A percentile compares a stretch with the other conserved stretches of the same genome.
Conservation (phyloP, 2,888 invertebrate genomes). For the Fragum whitleyi region DNA sequence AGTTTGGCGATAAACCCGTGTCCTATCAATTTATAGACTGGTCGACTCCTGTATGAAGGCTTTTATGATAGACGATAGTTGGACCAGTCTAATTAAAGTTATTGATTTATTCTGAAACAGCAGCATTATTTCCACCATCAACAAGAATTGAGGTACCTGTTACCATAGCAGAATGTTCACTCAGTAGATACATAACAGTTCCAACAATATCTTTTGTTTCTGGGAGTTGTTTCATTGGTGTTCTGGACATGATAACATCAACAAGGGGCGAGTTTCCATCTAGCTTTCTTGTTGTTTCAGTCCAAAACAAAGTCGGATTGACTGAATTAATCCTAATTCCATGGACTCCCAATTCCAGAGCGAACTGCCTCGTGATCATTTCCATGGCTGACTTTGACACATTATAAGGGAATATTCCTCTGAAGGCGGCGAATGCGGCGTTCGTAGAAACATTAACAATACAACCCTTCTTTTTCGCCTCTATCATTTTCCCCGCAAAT, state of each 20-base stretch:
- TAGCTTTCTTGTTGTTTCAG: slow-evolving; percentile 82
- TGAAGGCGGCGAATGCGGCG: slow-evolving; percentile 89
- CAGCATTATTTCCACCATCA: slow-evolving; percentile 9
- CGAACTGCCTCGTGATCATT: slow-evolving; percentile 87
- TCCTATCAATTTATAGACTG: too few species aligned
- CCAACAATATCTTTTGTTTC: slow-evolving; percentile 8
- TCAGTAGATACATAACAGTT: slow-evolving; percentile 19
- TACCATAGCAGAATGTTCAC: slow-evolving; percentile 14
- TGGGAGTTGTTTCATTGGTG: slow-evolving; percentile 1
- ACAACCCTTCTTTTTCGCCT: slow-evolving; percentile 89
- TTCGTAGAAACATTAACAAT: slow-evolving; percentile 95
- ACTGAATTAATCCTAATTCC: slow-evolving; percentile 94
- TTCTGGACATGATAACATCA: neutral
- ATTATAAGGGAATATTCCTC: slow-evolving; percentile 91
- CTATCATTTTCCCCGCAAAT: slow-evolving; percentile 90
- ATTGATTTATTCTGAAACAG: neutral
- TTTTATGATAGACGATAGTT: neutral
- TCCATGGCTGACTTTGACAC: slow-evolving; percentile 95
- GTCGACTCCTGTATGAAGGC: too few species aligned
- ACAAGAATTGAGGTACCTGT: neutral
- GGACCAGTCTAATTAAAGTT: too few species aligned
- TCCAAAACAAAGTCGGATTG: slow-evolving; percentile 96
- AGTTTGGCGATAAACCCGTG: too few species aligned
- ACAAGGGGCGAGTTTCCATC: neutral
- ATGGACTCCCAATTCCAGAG: slow-evolving; percentile 90